These are phyloP conservation scores for Microcebus murinus DNA, from an alignment of 2,113 vertebrate genomes.

Conservation along the genomic window DNA sequence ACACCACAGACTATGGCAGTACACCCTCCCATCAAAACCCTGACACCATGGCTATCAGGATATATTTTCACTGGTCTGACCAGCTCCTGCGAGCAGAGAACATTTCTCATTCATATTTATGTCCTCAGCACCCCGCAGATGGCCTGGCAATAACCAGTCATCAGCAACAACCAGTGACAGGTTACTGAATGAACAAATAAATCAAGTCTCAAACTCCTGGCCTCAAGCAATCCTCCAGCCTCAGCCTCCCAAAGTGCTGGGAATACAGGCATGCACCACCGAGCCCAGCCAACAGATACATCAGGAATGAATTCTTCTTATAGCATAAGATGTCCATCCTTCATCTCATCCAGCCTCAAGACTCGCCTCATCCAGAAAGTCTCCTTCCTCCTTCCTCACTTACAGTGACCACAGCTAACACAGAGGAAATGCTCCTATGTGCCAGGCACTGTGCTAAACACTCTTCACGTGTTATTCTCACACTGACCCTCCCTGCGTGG, in stretches of 20 bases:
- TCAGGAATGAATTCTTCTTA: not conserved
- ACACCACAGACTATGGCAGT: not conserved
- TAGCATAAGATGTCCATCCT: not conserved
- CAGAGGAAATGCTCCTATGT: rapidly evolving
- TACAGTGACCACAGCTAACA: not conserved
- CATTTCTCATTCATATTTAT: not conserved
- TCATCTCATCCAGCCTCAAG: not conserved
- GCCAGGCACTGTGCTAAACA: not conserved
- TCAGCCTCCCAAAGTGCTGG: too few species aligned
- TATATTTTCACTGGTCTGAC: not conserved
- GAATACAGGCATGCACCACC: too few species aligned
- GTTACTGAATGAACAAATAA: not conserved
- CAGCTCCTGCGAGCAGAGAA: not conserved
- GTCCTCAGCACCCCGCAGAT: not conserved
- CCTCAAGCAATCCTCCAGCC: too few species aligned
- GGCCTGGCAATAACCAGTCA: too few species aligned
- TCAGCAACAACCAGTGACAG: not conserved
- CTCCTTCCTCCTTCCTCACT: not conserved
- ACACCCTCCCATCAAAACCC: not conserved
- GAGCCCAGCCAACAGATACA: not conserved
- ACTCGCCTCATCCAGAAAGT: not conserved
- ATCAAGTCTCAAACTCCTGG: not conserved
- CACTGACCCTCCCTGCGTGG: not conserved
- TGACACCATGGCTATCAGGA: not conserved
- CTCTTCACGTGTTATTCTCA: not conserved